Evolutionary conservation across 2,888 invertebrate species (phyloP), one percentile per base, ranked within the genome.

Genomic region (Lordiphosa fenestrarum): DNA sequence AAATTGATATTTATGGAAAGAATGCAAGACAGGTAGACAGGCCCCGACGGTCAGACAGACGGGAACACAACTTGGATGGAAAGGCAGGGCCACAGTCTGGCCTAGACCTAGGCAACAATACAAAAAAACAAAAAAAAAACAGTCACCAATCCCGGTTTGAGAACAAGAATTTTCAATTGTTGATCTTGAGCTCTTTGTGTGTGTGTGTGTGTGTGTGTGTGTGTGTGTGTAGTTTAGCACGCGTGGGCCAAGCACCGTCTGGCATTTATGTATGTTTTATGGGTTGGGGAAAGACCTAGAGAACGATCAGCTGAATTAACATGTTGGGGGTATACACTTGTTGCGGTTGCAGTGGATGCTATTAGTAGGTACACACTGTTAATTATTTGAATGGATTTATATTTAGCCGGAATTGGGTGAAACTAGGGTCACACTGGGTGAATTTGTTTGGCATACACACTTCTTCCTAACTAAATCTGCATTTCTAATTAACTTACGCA

Each of bases 1-100:
- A 73, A 73, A 75, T 66, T 71, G 74, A 68, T 75, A 80, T 76
- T 75, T 73, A 64, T 65, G 59, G 40, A 42, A 62, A 62, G 73
- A 64, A 76, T 70, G 61, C 33, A 41, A 42, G 39, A 51, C 50
- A 56, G 58, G 46, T 52, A 61, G 48, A 23, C 44, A 50, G 23
- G 21, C 10, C n/a, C 10, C 6, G 19, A 19, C 9, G n/a, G 19
- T 6, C 10, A 40, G 12, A 42, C 6, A 35, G 23, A 36, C 35
- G 35, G 35, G 41, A 37, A 52, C 36, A 30, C 36, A 30, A 25
- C n/a, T 15, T 10, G 6, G 39, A 50, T 46, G 38, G 44, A 59
- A 59, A 49, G 59, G 59, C 55, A 55, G 37, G 25, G 19, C 48
- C 38, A 42, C 39, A 44, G 54, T 62, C 36, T 62, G 63, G 55